Base-by-base conservation (phyloP, 1,140 invertebrate species). In the Lasioglossum albipes region DNA sequence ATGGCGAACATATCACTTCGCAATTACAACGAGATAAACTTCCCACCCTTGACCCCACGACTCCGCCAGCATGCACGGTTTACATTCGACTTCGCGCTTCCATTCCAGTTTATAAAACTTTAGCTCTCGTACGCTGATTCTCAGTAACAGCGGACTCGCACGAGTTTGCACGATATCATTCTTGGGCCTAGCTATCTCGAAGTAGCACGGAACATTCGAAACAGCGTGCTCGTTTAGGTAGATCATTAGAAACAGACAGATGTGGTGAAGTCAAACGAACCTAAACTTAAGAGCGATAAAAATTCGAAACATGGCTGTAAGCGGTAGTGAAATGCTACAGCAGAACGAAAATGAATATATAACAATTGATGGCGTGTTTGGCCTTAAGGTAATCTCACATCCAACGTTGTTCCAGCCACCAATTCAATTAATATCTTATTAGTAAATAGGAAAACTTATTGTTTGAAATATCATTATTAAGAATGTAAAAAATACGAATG, bases 71-170 rank as follows among this genome's bases (percentile, higher is more conserved):
- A 64, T 76, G 85, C 74, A 76, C 79, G 62, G 70, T 81, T 80
- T 85, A 74, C 86, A 87, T 87, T 81, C 86, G 83, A 85, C 86
- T 87, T 77, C 79, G 65, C 83, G 77, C 86, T 68, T 84, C 88
- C 87, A 84, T 88, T 83, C 84, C 75, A 88, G 87, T 88, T 88
- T 86, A 88, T 88, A 88, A 88, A 88, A 88, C 84, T 88, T 81
- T 75, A 62, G 61, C 70, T 61, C 84, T 67, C 77, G 75, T 71
- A 77, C 75, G 70, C 79, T 73, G 74, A 72, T 82, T 45, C 75
- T 49, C 79, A 16, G 73, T 80, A 75, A 80, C 72, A 62, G 54
- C 36, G 54, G 54, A 36, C 73, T 62, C 73, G 73, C 72, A 64
- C 73, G 73, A 80, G 72, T 61, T 65, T 49, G 22, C 72, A 20